Evolutionary conservation across 2,113 vertebrate genomes (phyloP).

Genomic region (Morone saxatilis): DNA sequence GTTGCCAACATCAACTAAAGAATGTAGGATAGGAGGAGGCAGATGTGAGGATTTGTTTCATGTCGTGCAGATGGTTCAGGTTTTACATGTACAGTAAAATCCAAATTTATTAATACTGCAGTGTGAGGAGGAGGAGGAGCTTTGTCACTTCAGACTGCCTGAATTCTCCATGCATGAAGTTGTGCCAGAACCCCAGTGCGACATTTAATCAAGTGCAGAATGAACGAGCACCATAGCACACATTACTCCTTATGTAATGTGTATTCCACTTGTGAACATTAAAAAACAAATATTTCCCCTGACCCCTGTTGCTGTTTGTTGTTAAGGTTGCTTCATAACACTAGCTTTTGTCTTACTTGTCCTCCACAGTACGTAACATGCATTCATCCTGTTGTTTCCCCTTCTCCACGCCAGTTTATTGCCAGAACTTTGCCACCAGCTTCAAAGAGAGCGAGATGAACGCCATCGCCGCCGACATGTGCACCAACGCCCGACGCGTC

Average conservation of each 20-base stretch:
- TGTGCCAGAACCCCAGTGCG: background rate
- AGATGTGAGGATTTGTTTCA: background rate
- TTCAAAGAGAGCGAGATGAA: conserved; percentile 99
- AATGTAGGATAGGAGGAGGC: background rate
- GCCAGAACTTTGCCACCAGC: conserved; percentile 97
- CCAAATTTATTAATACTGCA: background rate
- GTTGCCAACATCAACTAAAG: background rate
- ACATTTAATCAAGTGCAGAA: background rate
- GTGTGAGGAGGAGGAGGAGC: background rate
- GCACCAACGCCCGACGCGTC: conserved; percentile 95
- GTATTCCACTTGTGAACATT: background rate
- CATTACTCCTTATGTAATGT: background rate
- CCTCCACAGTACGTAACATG: background rate
- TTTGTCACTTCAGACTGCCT: background rate
- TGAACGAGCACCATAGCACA: background rate
- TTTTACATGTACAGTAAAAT: background rate
- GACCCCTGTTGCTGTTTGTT: background rate
- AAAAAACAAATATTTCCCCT: background rate
- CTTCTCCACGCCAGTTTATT: conserved; percentile 87
- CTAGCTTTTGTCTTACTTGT: background rate
- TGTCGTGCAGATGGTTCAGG: background rate
- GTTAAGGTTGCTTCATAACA: background rate
- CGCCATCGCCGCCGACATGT: conserved; percentile 96
- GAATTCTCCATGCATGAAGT: background rate
- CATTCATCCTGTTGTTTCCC: background rate